Evolutionary conservation across 2,113 vertebrate species (phyloP).

Genomic region (Grammomys surdaster): DNA sequence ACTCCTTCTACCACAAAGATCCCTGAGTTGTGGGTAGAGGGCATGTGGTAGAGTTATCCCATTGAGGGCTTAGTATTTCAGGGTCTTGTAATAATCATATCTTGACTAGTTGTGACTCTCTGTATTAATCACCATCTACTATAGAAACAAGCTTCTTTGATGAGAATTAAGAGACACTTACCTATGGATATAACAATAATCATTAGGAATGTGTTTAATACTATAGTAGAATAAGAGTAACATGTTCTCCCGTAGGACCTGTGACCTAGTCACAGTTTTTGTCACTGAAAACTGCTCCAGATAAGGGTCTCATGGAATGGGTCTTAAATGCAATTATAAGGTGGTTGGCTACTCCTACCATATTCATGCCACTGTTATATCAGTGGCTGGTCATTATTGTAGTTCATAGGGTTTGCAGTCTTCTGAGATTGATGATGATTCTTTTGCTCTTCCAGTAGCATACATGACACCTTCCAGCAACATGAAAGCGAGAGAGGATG

Average conservation of each 20-base stretch:
- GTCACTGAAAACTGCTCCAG: neutral
- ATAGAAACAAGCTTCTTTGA: neutral
- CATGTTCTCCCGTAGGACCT: neutral
- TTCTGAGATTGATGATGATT: neutral
- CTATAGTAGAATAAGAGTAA: neutral
- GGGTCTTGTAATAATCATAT: neutral
- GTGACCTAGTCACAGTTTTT: neutral
- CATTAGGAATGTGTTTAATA: neutral
- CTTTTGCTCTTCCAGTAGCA: neutral
- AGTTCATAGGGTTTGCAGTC: neutral
- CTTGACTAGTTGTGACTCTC: neutral
- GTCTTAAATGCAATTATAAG: neutral
- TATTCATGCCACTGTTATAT: neutral
- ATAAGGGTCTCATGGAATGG: neutral
- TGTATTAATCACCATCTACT: neutral
- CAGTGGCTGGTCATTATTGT: neutral
- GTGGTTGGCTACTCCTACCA: neutral
- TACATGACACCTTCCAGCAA: neutral
- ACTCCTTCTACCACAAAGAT: neutral
- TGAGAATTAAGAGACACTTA: neutral
- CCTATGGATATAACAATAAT: neutral
- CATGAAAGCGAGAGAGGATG: neutral
- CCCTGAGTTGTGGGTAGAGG: neutral
- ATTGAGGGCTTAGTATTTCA: neutral
- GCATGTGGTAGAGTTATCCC: neutral